Conservation (phyloP, 2,797 vertebrate genomes). For the Poeciliopsis turneri region DNA sequence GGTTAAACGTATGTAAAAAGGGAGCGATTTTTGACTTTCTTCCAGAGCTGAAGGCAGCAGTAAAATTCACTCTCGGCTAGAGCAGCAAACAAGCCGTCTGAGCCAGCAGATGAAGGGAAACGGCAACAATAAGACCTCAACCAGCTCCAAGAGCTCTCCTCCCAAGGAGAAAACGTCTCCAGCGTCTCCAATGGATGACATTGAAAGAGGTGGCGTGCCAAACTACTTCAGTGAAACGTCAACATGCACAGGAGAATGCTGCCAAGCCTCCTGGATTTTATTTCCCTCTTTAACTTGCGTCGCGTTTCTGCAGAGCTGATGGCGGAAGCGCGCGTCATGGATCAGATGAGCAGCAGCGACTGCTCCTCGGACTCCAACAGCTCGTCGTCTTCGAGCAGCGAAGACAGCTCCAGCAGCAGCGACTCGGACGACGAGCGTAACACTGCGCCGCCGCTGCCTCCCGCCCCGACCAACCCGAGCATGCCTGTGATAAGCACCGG, state of each 20-base stretch:
- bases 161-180: constrained; percentile 89
- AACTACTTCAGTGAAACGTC: neutral
- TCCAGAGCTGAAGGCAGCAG: constrained; percentile 94
- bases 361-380: constrained; percentile 93
- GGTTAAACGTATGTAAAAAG: neutral
- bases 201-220: constrained; percentile 87
- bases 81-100: constrained; percentile 82
- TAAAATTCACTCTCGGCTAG: constrained; percentile 90
- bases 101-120: constrained; percentile 78
- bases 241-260: neutral
- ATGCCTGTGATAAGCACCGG: constrained; percentile 75
- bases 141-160: constrained; percentile 84
- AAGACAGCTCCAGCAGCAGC: constrained; percentile 91
- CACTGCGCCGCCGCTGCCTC: neutral
- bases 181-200: constrained; percentile 91
- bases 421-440: constrained; percentile 87
- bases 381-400: constrained; percentile 92
- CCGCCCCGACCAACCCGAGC: constrained; percentile 59
- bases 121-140: constrained; percentile 81
- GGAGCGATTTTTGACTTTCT: neutral
- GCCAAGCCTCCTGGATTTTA: neutral
- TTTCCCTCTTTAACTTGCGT: neutral
- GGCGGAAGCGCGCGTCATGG: constrained; percentile 93
- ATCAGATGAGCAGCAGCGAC: constrained; percentile 93
- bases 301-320: constrained; percentile 86